Evolutionary conservation across 2,797 vertebrate species (phyloP).

Genomic region (Basileuterus tristriatus): DNA sequence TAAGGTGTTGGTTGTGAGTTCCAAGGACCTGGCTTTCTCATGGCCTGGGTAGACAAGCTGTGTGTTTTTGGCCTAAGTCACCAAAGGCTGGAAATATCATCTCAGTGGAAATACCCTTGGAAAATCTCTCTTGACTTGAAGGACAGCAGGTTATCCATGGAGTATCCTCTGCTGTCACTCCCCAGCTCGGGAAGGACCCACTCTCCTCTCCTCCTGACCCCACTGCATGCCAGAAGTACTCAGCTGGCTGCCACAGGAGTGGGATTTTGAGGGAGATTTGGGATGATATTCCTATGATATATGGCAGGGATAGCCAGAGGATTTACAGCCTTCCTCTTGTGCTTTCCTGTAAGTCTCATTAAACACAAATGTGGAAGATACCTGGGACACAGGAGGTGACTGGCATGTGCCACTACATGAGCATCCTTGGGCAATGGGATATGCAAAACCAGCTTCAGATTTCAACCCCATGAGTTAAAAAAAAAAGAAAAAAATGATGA

Average conservation of each 20-base stretch:
- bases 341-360: background rate
- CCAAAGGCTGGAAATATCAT: background rate
- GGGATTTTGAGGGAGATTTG: background rate
- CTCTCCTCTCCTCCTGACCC: background rate
- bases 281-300: background rate
- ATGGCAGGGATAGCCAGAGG: background rate
- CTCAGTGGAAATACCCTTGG: background rate
- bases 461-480: background rate
- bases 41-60: background rate
- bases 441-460: background rate
- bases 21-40: background rate
- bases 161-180: background rate
- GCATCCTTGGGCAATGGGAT: accelerated
- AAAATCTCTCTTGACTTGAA: background rate
- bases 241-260: background rate
- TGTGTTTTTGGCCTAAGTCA: background rate
- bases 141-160: background rate
- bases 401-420: background rate
- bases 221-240: background rate
- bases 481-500: background rate
- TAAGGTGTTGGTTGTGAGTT: background rate
- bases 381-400: background rate
- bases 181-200: background rate
- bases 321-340: background rate
- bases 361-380: background rate